phyloP scores from a whole-genome alignment of 2,888 invertebrate genomes.

The Thecocarcelia acutangulata region DNA sequence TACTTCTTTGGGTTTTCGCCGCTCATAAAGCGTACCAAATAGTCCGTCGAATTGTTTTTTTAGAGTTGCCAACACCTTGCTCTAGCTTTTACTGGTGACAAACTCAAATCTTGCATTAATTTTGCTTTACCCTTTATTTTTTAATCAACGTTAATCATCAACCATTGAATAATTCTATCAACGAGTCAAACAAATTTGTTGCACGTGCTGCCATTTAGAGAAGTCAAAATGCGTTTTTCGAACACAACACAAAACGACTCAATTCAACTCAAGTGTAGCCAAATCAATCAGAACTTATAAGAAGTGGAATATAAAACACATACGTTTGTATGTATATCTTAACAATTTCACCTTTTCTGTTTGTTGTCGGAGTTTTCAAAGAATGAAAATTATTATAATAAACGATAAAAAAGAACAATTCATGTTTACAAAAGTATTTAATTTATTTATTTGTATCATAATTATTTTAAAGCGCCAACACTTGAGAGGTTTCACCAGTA shows the following conservation, averaged over 20 bases:
- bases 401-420: constrained; percentile 20
- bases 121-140: too few species aligned
- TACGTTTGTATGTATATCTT: too few species aligned
- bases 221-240: not conserved
- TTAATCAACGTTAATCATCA: too few species aligned
- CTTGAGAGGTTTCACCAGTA: constrained; percentile 64
- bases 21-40: too few species aligned
- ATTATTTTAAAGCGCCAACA: constrained; percentile 57
- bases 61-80: too few species aligned
- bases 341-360: constrained; percentile 7
- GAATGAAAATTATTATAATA: constrained; percentile 13
- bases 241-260: constrained; percentile 2
- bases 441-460: constrained; percentile 35
- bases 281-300: not conserved
- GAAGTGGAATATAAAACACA: not conserved
- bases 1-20: too few species aligned
- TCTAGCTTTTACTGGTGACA: too few species aligned
- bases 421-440: constrained; percentile 14
- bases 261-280: constrained; percentile 19
- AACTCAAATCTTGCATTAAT: too few species aligned
- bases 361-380: constrained; percentile 6
- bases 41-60: too few species aligned
- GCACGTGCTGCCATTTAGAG: constrained; percentile 32
- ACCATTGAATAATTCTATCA: too few species aligned
- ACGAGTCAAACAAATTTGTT: not conserved